Percentiles rank a stretch among this genome's conserved stretches.
These are phyloP conservation scores for Ferrisia virgata DNA, from an alignment of 2,888 invertebrate genomes.

Conservation along the genomic window DNA sequence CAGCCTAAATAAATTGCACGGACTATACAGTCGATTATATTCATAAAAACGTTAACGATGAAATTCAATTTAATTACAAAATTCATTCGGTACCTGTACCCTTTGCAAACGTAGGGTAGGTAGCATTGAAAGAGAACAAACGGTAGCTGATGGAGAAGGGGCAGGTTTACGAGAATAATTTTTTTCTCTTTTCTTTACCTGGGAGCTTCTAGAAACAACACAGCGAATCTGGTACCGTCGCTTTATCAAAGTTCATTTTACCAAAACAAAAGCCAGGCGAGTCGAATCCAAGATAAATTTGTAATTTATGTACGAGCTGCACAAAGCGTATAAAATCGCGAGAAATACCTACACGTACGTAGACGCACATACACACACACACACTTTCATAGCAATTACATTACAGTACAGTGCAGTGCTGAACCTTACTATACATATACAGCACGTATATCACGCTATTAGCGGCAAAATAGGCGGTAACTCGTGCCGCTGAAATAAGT, in stretches of 20 bases:
- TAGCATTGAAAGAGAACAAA: too few relatives aligned
- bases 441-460: not conserved
- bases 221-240: not conserved
- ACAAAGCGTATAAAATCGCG: not conserved
- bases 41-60: too few relatives aligned
- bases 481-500: not conserved
- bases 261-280: not conserved
- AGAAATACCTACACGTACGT: not conserved
- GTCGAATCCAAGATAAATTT: not conserved
- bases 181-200: not conserved
- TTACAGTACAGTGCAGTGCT: too few relatives aligned
- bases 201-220: not conserved
- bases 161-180: too few relatives aligned
- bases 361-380: too few relatives aligned
- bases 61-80: too few relatives aligned
- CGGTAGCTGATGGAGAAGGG: not conserved
- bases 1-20: too few relatives aligned
- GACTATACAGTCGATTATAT: too few relatives aligned
- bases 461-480: slow-evolving; percentile 9
- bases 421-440: too few relatives aligned
- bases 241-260: not conserved
- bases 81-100: too few relatives aligned
- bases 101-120: too few relatives aligned
- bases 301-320: not conserved
- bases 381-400: too few relatives aligned